phyloP scores from a whole-genome alignment of 2,113 vertebrate species.

The Hippotragus niger region DNA sequence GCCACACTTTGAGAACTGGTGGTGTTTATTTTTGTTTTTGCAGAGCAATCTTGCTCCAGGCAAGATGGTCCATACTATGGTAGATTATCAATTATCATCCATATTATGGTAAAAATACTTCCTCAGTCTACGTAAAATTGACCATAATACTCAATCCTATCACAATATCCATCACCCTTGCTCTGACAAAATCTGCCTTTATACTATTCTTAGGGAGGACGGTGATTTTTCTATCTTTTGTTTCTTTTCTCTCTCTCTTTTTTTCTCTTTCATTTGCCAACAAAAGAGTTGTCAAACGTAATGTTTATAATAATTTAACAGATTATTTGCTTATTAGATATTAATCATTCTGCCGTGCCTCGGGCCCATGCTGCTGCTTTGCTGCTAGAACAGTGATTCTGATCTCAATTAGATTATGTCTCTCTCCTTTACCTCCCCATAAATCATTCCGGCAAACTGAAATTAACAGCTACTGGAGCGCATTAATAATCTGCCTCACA shows the following conservation, averaged over 20 bases:
- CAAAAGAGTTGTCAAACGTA: constrained; percentile 89
- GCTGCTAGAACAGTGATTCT: constrained; percentile 95
- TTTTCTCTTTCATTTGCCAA: constrained; percentile 79
- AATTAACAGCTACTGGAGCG: constrained; percentile 99
- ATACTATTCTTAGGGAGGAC: neutral
- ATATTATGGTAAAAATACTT: constrained; percentile 48
- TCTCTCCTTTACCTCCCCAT: constrained; percentile 95
- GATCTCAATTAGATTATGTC: constrained; percentile 99
- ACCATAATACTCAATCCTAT: neutral
- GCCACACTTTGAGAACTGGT: neutral
- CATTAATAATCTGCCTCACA: constrained; percentile 98
- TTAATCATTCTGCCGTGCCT: constrained; percentile 93
- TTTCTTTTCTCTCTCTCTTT: constrained; percentile 68
- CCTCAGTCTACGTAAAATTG: neutral
- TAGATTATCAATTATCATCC: constrained; percentile 56
- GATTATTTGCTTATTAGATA: constrained; percentile 99
- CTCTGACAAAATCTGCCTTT: constrained; percentile 19
- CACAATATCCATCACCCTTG: neutral
- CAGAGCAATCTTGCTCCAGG: constrained; percentile 65
- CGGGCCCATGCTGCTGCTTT: constrained; percentile 85
- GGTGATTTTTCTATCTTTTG: constrained; percentile 17
- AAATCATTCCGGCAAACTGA: constrained; percentile 99
- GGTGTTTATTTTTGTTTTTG: neutral
- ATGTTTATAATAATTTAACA: constrained; percentile 96
- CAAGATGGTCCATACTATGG: constrained; percentile 44